Evolutionary conservation across 2,797 vertebrate genomes (phyloP).

Genomic region (Darevskia nairensis): DNA sequence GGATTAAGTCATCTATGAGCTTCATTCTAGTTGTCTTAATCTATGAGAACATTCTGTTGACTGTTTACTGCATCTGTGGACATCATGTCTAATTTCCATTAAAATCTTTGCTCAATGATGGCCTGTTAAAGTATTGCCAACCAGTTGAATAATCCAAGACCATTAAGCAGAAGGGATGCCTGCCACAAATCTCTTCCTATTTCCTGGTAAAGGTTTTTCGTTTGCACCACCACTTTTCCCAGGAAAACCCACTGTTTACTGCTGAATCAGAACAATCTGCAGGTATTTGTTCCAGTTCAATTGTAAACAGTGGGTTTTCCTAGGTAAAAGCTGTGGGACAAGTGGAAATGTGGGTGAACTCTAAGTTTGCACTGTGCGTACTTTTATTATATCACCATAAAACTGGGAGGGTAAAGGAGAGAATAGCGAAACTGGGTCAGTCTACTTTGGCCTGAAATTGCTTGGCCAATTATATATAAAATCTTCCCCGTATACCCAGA

Average conservation of each 20-base stretch:
- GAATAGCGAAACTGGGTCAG: too few species aligned
- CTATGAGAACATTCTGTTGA: neutral
- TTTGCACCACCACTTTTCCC: too few species aligned
- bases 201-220: neutral
- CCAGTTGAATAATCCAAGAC: neutral
- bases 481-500: neutral
- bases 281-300: too few species aligned
- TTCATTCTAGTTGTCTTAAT: neutral
- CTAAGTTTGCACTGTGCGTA: too few species aligned
- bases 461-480: neutral
- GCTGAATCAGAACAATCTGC: too few species aligned
- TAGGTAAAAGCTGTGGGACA: too few species aligned
- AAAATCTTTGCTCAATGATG: neutral
- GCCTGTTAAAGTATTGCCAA: neutral
- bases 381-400: too few species aligned
- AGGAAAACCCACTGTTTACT: too few species aligned
- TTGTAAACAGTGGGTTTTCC: too few species aligned
- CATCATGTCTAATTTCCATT: neutral
- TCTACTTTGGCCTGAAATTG: neutral
- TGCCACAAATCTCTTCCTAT: too few species aligned
- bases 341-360: too few species aligned
- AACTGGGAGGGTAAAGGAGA: too few species aligned
- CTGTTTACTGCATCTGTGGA: neutral
- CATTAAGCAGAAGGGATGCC: neutral
- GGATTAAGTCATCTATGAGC: neutral